Conservation (phyloP, 2,113 vertebrate species). For the Trogon surrucura region DNA sequence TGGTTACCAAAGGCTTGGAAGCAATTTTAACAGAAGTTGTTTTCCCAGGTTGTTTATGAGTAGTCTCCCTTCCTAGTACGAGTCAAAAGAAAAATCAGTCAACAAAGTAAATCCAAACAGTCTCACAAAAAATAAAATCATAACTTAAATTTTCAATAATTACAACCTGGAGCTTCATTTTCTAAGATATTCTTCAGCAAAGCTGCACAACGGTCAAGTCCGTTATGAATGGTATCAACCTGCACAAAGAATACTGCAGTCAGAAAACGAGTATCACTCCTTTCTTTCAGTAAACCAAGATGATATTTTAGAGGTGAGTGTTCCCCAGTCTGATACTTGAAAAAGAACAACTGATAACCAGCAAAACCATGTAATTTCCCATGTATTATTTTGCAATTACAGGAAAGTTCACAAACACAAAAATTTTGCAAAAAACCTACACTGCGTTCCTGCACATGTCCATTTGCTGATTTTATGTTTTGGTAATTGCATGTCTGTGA, state of each 20-base stretch:
- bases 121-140: background rate
- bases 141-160: background rate
- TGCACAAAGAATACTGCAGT: constrained; percentile 63
- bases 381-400: background rate
- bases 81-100: constrained; percentile 40
- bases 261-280: background rate
- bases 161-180: constrained; percentile 80
- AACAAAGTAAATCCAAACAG: background rate
- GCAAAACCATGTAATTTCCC: background rate
- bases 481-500: background rate
- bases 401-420: rapidly evolving
- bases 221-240: constrained; percentile 77
- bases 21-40: constrained; percentile 43
- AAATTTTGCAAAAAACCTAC: background rate
- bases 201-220: constrained; percentile 87
- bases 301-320: background rate
- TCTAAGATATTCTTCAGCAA: constrained; percentile 85
- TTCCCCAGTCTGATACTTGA: background rate
- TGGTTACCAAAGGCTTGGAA: constrained; percentile 53
- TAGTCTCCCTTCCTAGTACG: constrained; percentile 57
- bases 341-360: background rate
- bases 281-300: background rate
- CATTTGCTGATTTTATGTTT: background rate
- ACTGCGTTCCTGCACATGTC: background rate
- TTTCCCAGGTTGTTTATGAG: constrained; percentile 47